phyloP scores from a whole-genome alignment of 2,797 vertebrate species.

The Ctenopoma kingsleyae region DNA sequence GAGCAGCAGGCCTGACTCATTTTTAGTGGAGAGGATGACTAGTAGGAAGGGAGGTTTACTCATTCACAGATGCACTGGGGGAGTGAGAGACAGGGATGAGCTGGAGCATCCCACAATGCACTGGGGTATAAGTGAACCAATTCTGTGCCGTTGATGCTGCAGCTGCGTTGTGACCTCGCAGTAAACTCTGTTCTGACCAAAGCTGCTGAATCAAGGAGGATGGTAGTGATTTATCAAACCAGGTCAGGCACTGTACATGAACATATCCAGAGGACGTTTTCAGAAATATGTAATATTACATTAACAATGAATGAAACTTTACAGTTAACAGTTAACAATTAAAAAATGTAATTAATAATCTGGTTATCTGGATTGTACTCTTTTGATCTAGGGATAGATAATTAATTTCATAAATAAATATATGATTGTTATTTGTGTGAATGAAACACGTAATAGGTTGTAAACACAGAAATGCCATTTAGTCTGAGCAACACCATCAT shows the following conservation, averaged over 20 bases:
- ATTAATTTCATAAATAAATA: background rate
- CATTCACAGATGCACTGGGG: constrained; percentile 35
- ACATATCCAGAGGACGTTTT: background rate
- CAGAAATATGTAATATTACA: background rate
- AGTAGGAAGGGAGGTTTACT: constrained; percentile 16
- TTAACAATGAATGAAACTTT: background rate
- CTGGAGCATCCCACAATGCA: constrained; percentile 58
- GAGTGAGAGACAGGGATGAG: constrained; percentile 8
- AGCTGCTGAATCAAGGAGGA: constrained; percentile 60
- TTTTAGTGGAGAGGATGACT: constrained; percentile 10
- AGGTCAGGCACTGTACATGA: background rate
- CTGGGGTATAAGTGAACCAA: background rate
- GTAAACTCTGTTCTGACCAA: constrained; percentile 18
- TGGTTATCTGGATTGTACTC: background rate
- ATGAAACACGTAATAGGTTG: background rate
- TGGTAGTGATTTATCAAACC: constrained; percentile 18
- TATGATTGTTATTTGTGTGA: background rate
- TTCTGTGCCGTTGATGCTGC: constrained; percentile 35
- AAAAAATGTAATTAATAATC: too few species aligned
- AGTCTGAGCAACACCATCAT: too few species aligned
- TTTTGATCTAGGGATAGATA: background rate
- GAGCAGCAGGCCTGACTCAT: constrained; percentile 45
- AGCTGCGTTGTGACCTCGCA: constrained; percentile 60
- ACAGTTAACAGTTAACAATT: too few species aligned
- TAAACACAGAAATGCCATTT: too few species aligned